Conservation (phyloP, 2,113 vertebrate genomes). For the Hydropotes inermis region DNA sequence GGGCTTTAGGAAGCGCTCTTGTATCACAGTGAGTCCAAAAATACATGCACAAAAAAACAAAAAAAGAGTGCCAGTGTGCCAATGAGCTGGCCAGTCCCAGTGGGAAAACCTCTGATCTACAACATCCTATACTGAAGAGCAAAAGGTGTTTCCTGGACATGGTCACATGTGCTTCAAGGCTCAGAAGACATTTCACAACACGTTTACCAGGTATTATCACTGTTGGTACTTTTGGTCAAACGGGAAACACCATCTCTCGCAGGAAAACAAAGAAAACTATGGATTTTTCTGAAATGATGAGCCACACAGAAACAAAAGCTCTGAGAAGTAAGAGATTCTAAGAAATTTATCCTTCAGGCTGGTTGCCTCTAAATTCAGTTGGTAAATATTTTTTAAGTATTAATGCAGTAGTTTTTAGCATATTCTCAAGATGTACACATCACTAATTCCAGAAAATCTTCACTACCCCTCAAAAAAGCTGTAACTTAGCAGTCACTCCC, state of each 20-base stretch:
- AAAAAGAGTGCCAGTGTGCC: background rate
- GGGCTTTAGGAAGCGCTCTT: background rate
- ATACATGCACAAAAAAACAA: background rate
- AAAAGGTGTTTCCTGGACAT: background rate
- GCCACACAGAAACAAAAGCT: background rate
- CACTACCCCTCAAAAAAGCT: background rate
- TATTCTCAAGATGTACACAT: background rate
- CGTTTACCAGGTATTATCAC: background rate
- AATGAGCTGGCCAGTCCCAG: background rate
- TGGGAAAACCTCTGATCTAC: background rate
- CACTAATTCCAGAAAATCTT: background rate
- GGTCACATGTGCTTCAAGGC: background rate
- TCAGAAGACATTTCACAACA: background rate
- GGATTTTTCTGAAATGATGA: background rate
- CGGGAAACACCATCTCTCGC: background rate
- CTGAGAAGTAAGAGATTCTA: background rate
- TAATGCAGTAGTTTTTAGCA: background rate
- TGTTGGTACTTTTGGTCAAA: background rate
- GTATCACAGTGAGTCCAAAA: background rate
- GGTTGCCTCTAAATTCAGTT: background rate
- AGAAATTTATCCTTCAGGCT: background rate
- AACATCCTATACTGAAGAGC: background rate
- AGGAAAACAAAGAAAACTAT: background rate
- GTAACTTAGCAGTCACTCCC: background rate
- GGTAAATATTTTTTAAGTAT: background rate